Evolutionary conservation across 2,888 invertebrate species (phyloP), one percentile per base, ranked within the genome.

Genomic region (Coremacera marginata): DNA sequence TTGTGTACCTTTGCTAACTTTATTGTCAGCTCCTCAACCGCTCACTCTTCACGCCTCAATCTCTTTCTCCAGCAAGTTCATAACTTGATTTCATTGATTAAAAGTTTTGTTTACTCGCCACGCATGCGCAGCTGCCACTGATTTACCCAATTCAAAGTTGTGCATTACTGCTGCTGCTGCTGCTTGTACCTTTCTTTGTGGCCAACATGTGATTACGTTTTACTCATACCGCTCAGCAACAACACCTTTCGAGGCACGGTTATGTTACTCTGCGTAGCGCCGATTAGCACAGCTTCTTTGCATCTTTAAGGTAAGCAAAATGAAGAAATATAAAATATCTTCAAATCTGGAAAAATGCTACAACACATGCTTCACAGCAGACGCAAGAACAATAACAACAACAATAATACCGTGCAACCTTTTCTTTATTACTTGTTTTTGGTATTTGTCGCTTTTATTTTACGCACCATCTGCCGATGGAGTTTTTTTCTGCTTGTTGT

Each of bases 381-480:
- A 44, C 44, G 11, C 49, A 74, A 44, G 77, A 19, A 11, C 62
- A 70, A 63, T 37, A 70, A 75, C 34, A 52, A 77, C 14, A 76
- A 75, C 67, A 60, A 71, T 62, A 68, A 60, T 67, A 70, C 37
- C 76, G 77, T 77, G 79, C 77, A 78, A 77, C 71, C 34, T 62
- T 49, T 76, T 78, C 76, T 62, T 72, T 49, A 77, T 72, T 67
- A 71, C 77, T 78, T 76, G 49, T 70, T 71, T 73, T 70, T 52
- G n/a, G 62, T 70, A 51, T 80, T 76, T 78, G 75, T 81, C 73
- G 77, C 70, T 77, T 79, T 77, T 77, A 62, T 76, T 77, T 60
- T 73, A 70, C 74, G 74, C 80, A 81, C 77, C 82, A 82, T 82
- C 82, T 82, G 81, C 79, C 80, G 72, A 65, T 62, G 19, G 72